A percentile compares a stretch with the other conserved stretches of the same genome.
phyloP scores from a whole-genome alignment of 2,113 vertebrate genomes.

The Bathybates hornii region DNA sequence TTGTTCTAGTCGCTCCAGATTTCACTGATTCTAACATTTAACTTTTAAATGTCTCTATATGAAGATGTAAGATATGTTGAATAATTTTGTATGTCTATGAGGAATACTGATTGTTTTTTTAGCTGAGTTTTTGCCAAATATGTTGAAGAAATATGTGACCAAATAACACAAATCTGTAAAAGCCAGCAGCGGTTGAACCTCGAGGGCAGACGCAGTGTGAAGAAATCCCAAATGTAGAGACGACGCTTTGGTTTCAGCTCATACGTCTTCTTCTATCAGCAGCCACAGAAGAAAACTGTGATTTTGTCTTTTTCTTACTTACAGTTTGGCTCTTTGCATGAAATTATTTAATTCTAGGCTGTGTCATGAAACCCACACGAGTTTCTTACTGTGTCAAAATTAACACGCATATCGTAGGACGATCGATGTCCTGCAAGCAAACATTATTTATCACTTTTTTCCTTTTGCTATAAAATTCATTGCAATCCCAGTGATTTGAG shows the following conservation, averaged over 20 bases:
- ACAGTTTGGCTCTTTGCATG: background rate
- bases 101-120: conserved; percentile 35
- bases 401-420: background rate
- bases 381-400: background rate
- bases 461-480: background rate
- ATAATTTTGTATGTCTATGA: conserved; percentile 57
- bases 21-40: conserved; percentile 42
- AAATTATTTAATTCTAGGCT: background rate
- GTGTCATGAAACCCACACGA: background rate
- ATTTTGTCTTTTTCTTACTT: background rate
- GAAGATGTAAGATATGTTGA: conserved; percentile 73
- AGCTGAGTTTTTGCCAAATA: conserved; percentile 66
- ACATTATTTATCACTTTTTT: background rate
- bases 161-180: conserved; percentile 43
- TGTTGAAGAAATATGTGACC: conserved; percentile 55
- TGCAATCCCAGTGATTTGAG: too few species aligned
- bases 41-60: conserved; percentile 61
- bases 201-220: conserved; percentile 18
- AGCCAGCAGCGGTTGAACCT: conserved; percentile 17
- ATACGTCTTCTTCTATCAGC: background rate
- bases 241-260: background rate
- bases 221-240: background rate
- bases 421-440: background rate
- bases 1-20: conserved; percentile 13
- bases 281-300: background rate